A percentile compares a stretch with the other conserved stretches of the same genome.
phyloP scores from a whole-genome alignment of 2,888 invertebrate genomes.

The Drosophila anomalata region DNA sequence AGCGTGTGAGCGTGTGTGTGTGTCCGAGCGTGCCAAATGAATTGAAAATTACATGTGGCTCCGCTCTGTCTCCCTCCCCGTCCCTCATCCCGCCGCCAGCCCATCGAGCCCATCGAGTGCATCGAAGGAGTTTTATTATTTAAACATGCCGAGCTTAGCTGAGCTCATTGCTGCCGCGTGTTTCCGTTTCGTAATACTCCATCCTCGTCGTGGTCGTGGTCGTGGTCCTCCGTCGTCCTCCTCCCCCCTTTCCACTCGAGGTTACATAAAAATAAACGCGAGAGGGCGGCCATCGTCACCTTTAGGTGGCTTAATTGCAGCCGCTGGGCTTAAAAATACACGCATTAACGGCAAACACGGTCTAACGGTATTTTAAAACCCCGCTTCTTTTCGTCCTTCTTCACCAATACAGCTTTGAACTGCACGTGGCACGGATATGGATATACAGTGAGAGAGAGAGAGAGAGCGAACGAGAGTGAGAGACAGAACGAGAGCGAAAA shows the following conservation, averaged over 20 bases:
- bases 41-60: constrained; percentile 76
- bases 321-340: constrained; percentile 37
- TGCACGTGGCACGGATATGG: constrained; percentile 62
- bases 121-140: constrained; percentile 67
- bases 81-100: not conserved
- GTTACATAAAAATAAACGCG: constrained; percentile 66
- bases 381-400: constrained; percentile 15
- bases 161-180: constrained; percentile 71
- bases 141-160: constrained; percentile 51
- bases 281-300: constrained; percentile 31
- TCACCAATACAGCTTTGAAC: constrained; percentile 32
- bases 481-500: constrained; percentile 33
- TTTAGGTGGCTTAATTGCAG: constrained; percentile 31
- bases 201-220: constrained; percentile 41
- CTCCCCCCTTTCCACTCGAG: constrained; percentile 33
- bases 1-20: constrained; percentile 34
- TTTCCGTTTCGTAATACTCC: constrained; percentile 79
- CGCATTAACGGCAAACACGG: constrained; percentile 49
- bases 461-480: constrained; percentile 17
- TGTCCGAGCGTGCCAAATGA: constrained; percentile 74
- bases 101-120: constrained; percentile 20
- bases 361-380: constrained; percentile 57
- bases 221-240: constrained; percentile 24
- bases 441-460: constrained; percentile 35
- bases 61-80: constrained; percentile 41